Evolutionary conservation across 2,113 vertebrate genomes (phyloP), one percentile per base, ranked within the genome.

Genomic region (Leptocoma aspasia): DNA sequence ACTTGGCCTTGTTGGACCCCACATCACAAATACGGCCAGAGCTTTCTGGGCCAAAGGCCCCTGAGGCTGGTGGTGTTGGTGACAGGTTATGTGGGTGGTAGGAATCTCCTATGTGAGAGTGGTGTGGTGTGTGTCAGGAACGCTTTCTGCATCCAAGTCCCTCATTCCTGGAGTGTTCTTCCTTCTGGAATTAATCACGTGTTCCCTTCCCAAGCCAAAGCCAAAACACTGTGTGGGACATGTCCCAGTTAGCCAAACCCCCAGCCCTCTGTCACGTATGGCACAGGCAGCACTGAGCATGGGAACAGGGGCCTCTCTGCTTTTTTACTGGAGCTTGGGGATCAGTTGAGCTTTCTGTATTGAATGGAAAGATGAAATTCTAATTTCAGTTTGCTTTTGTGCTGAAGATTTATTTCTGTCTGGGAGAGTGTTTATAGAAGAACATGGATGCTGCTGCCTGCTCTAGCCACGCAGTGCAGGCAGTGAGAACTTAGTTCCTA

Each of bases 221-320:
- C 21, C 68, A 19, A 30, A 75, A 6, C 10, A 0, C 2, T 2
- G 54, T 9, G 52, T 15, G 26, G 82, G 68, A 37, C 10, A 1
- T 6, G 26, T 50, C 44, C 35, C 26, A 4, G 15, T 28, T 37
- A 11, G 4, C 6, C 4, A 13, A 18, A 17, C n/a, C 42, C 27
- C 37, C 20, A 13, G 49, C 7, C 8, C 45, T 0, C 6, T 3
- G 2, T 18, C n/a, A 3, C 0, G 0, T 27, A 0, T 8, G 6
- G 27, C 10, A 10, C 37, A 10, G 6, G 14, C 20, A 31, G 70
- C 27, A 18, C 10, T 0, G 1, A 12, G 12, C 1, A 15, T 37
- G 50, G 11, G 19, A 35, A 8, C 23, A 10, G 26, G 22, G 15
- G 1, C 0, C 50, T 82, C 10, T 56, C 64, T 52, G 47, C 13